phyloP scores from a whole-genome alignment of 1,140 invertebrate genomes.

The Hycleus cichorii region DNA sequence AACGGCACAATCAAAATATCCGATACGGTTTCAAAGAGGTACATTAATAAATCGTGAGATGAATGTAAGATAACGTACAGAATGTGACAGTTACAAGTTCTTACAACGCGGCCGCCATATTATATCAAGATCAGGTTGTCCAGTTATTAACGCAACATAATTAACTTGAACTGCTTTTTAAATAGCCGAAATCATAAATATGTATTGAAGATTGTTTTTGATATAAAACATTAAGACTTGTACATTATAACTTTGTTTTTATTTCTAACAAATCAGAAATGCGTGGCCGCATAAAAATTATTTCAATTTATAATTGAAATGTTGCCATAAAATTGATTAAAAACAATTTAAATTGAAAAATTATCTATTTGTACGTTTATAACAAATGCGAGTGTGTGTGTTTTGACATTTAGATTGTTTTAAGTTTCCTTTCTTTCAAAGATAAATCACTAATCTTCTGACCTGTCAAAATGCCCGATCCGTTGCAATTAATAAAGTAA shows the following conservation, averaged over 20 bases:
- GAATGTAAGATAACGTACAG: slow-evolving; percentile 7
- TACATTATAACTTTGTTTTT: no score
- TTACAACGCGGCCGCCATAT: slow-evolving; percentile 13
- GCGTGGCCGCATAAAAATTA: no score
- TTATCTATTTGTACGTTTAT: no score
- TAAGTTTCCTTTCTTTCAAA: not conserved
- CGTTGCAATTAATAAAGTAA: slow-evolving; percentile 24
- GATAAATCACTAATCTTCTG: slow-evolving; percentile 15
- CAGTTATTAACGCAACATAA: slow-evolving; percentile 14
- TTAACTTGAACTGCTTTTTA: slow-evolving; percentile 15
- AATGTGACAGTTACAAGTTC: slow-evolving; percentile 15
- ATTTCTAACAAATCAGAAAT: no score
- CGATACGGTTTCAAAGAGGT: slow-evolving; percentile 12
- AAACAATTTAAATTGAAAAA: no score
- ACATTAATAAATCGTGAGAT: slow-evolving; percentile 13
- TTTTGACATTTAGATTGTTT: no score
- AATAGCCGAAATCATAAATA: slow-evolving; percentile 11
- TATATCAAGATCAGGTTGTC: slow-evolving; percentile 12
- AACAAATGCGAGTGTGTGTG: no score
- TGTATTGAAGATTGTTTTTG: slow-evolving; percentile 1
- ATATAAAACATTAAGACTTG: no score
- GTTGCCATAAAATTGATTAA: no score
- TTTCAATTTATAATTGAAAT: no score
- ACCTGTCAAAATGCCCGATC: slow-evolving; percentile 14
- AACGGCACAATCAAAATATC: not conserved